These are phyloP conservation scores for Pyxicephalus adspersus DNA, from an alignment of 2,113 vertebrate genomes.

Conservation along the genomic window DNA sequence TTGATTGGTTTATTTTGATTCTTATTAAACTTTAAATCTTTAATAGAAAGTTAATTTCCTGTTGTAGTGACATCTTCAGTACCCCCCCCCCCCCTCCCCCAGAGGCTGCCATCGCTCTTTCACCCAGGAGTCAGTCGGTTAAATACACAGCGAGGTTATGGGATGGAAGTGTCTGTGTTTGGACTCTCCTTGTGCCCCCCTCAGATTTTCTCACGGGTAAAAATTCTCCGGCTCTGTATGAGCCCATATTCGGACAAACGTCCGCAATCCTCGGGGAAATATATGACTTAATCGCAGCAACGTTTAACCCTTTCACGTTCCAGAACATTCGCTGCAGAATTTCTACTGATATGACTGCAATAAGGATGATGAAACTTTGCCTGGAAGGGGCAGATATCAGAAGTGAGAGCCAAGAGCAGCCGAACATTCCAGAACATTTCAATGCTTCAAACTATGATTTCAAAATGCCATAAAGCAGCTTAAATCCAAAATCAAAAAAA, in stretches of 20 bases:
- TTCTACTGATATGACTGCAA: no score
- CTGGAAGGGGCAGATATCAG: no score
- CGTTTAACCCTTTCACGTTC: slow-evolving; percentile 3
- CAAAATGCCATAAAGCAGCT: no score
- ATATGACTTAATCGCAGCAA: no score
- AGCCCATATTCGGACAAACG: neutral
- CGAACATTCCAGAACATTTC: no score
- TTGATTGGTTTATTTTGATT: no score
- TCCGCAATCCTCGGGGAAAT: neutral
- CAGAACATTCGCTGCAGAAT: neutral
- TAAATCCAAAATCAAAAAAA: no score
- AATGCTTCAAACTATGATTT: no score
- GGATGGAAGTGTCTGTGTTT: neutral
- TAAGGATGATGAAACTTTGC: no score
- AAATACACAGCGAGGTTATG: neutral
- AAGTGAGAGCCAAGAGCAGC: no score
- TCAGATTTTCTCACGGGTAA: slow-evolving; percentile 38
- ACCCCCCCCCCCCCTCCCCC: neutral
- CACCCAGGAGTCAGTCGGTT: neutral
- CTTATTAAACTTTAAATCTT: no score
- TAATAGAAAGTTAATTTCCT: neutral
- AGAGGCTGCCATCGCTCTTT: neutral
- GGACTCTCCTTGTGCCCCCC: neutral
- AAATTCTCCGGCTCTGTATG: neutral
- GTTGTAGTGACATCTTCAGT: neutral